These are phyloP conservation scores for Cassiopea andromeda DNA, from an alignment of 30 jellyfish, hydroid and myxozoan species.

Conservation along the genomic window DNA sequence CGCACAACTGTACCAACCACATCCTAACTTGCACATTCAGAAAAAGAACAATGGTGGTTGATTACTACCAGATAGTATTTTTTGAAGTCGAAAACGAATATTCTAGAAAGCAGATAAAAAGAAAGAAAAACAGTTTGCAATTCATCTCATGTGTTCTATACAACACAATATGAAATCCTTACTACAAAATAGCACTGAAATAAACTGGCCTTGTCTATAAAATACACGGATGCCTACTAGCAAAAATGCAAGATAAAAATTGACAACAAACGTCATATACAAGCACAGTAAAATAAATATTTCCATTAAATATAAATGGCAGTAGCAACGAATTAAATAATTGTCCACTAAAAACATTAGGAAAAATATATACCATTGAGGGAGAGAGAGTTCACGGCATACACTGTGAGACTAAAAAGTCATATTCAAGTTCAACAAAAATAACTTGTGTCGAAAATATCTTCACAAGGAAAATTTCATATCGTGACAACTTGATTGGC, in stretches of 20 bases:
- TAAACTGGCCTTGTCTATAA: not conserved
- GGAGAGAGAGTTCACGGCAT: not conserved
- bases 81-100: not conserved
- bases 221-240: not conserved
- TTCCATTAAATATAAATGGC: slow-evolving; percentile 34
- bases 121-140: not conserved
- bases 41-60: no score
- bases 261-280: slow-evolving; percentile 21
- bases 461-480: no score
- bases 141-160: not conserved
- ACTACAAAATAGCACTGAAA: not conserved
- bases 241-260: slow-evolving; percentile 9
- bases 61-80: no score
- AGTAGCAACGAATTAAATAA: not conserved
- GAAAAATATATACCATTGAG: slow-evolving; percentile 5
- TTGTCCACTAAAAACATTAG: slow-evolving; percentile 2
- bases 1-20: no score
- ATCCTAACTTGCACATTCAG: no score
- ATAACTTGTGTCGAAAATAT: no score
- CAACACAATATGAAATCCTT: slow-evolving; percentile 4
- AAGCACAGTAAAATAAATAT: slow-evolving; percentile 24
- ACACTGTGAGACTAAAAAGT: no score
- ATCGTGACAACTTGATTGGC: no score
- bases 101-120: not conserved
- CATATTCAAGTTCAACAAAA: no score